A percentile compares a stretch with the other conserved stretches of the same genome.
These are phyloP conservation scores for Drosophila kurseongensis DNA, from an alignment of 1,140 invertebrate species.

Conservation along the genomic window DNA sequence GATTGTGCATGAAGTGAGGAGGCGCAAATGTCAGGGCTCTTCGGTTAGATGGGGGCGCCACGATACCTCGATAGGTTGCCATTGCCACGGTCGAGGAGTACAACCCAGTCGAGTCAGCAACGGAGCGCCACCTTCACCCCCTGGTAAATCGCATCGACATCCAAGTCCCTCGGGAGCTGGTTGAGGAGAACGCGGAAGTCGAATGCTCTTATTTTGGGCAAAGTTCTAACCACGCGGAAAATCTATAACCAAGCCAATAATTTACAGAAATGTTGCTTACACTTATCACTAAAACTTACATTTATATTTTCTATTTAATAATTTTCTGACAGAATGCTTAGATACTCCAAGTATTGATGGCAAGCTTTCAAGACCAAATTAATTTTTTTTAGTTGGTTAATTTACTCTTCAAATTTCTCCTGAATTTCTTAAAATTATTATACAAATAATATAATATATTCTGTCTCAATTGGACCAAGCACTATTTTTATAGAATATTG, in stretches of 20 bases:
- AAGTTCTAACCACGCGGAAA: not conserved
- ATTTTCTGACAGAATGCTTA: too few species aligned
- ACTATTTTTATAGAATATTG: too few species aligned
- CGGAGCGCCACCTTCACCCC: conserved; percentile 37
- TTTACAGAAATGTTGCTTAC: too few species aligned
- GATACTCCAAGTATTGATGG: too few species aligned
- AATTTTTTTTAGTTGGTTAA: too few species aligned
- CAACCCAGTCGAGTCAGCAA: not conserved
- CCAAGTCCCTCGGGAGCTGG: conserved; percentile 1
- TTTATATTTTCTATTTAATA: too few species aligned
- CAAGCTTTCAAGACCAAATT: too few species aligned
- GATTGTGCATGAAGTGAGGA: conserved; percentile 78
- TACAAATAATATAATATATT: too few species aligned
- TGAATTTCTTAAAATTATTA: too few species aligned
- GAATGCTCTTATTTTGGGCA: not conserved
- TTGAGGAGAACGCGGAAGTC: not conserved
- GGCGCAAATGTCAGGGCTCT: conserved; percentile 77
- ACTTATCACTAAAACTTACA: too few species aligned
- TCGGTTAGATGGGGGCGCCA: conserved; percentile 69
- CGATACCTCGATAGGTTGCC: conserved; percentile 76
- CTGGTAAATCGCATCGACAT: conserved; percentile 42
- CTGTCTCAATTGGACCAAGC: too few species aligned
- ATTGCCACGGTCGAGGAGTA: conserved; percentile 40
- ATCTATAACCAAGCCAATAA: not conserved
- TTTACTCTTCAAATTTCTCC: too few species aligned